phyloP scores from a whole-genome alignment of 2,113 vertebrate genomes.

The Platichthys flesus region DNA sequence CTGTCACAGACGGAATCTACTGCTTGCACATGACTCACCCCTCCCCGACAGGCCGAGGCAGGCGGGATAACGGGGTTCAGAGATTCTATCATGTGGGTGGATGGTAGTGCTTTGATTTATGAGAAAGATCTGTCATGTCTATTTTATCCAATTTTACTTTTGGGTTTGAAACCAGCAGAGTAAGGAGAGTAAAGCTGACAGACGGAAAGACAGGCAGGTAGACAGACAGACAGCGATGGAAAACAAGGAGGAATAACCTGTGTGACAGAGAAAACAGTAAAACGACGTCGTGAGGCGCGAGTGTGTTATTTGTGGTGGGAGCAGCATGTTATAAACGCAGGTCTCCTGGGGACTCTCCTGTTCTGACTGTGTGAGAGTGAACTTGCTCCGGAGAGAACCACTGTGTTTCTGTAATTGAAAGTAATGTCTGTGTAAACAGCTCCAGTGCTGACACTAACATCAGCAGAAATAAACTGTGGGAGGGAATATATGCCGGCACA shows the following conservation, averaged over 20 bases:
- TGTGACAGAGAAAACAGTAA: constrained; percentile 7
- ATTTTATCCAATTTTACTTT: constrained; percentile 11
- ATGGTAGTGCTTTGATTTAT: constrained; percentile 18
- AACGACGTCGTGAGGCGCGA: neutral
- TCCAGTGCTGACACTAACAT: constrained; percentile 47
- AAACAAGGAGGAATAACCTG: constrained; percentile 7
- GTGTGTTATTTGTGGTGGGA: constrained; percentile 37
- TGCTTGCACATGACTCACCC: neutral
- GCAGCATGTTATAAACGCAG: constrained; percentile 31
- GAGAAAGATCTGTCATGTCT: neutral
- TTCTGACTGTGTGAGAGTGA: constrained; percentile 42
- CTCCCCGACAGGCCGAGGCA: neutral
- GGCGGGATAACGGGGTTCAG: neutral
- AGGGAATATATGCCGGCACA: constrained; percentile 29
- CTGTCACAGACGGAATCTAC: constrained; percentile 32
- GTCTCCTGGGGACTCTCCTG: constrained; percentile 34
- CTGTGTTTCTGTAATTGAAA: constrained; percentile 67
- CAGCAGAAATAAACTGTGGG: constrained; percentile 49
- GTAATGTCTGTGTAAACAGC: constrained; percentile 75
- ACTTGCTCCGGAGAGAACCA: constrained; percentile 31
- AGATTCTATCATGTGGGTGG: neutral
- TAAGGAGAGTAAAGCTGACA: neutral
- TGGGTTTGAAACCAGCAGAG: neutral
- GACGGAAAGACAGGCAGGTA: neutral
- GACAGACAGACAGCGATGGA: neutral